A percentile compares a stretch with the other conserved stretches of the same genome.
These are phyloP conservation scores for Psix sp. DNA, from an alignment of 1,140 invertebrate species.

Conservation along the genomic window DNA sequence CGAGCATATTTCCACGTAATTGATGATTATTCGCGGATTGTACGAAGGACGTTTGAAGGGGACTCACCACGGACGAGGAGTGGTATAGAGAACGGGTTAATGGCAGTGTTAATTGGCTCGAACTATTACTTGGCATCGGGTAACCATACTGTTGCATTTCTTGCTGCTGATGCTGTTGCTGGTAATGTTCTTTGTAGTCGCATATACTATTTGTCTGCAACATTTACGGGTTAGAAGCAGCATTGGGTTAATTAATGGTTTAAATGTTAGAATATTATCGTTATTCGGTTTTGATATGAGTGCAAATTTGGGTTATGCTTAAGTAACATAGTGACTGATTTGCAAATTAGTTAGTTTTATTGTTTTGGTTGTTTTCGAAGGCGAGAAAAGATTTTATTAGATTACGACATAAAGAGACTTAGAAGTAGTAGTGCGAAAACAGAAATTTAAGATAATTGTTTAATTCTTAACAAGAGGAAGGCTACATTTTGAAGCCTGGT, in stretches of 20 bases:
- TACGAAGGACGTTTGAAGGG: conserved; percentile 70
- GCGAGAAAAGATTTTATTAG: too few relatives aligned
- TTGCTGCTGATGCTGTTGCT: conserved; percentile 68
- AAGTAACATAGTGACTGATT: too few relatives aligned
- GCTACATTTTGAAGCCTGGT: too few relatives aligned
- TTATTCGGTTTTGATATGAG: too few relatives aligned
- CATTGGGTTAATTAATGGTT: conserved; percentile 4
- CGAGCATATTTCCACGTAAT: conserved; percentile 53
- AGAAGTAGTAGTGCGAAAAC: too few relatives aligned
- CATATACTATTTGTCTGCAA: conserved; percentile 74
- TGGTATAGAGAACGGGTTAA: conserved; percentile 71
- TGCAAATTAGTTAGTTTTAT: too few relatives aligned
- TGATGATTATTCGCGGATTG: conserved; percentile 68
- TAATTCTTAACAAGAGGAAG: too few relatives aligned
- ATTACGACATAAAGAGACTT: too few relatives aligned
- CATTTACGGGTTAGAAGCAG: conserved; percentile 65
- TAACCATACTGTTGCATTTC: conserved; percentile 75
- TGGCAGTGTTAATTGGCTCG: conserved; percentile 74
- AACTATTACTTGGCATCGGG: conserved; percentile 73
- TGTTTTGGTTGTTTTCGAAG: too few relatives aligned
- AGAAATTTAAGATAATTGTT: too few relatives aligned
- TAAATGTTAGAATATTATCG: neutral
- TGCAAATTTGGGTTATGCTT: too few relatives aligned
- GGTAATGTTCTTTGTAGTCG: conserved; percentile 75
- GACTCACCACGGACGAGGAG: conserved; percentile 72